Percentiles rank a stretch among this genome's conserved stretches.
Evolutionary conservation across 2,888 invertebrate genomes (phyloP).

Genomic region (Drosophila borealis): DNA sequence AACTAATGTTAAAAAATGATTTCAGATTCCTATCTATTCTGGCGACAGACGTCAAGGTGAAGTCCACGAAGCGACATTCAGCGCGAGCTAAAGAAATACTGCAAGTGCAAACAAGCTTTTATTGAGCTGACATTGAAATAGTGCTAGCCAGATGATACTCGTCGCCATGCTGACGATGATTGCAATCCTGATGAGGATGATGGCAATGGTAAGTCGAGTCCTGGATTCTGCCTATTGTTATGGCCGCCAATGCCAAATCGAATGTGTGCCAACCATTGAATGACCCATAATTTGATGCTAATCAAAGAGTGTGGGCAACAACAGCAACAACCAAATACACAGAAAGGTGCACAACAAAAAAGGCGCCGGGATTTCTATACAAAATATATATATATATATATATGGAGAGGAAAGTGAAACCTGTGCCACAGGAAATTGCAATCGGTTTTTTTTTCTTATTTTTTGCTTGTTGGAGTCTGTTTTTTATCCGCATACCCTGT

Average conservation of each 20-base stretch:
- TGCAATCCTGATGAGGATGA: slow-evolving; percentile 3
- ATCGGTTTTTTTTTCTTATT: slow-evolving; percentile 25
- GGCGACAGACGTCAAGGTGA: slow-evolving; percentile 14
- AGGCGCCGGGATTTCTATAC: background rate
- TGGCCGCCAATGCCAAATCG: slow-evolving; percentile 25
- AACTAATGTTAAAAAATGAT: slow-evolving; percentile 60
- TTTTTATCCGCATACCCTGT: slow-evolving; percentile 18
- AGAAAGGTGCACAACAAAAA: too few species aligned
- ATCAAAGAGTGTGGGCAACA: slow-evolving; percentile 35
- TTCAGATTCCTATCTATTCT: slow-evolving; percentile 60
- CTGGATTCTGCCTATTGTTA: background rate
- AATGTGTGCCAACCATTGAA: slow-evolving; percentile 32
- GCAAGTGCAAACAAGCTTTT: slow-evolving; percentile 47
- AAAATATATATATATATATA: slow-evolving; percentile 1
- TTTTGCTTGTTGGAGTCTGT: slow-evolving; percentile 9
- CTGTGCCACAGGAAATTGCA: slow-evolving; percentile 62
- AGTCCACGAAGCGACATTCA: background rate
- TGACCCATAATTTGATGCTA: slow-evolving; percentile 54
- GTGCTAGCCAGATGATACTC: slow-evolving; percentile 15
- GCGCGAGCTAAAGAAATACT: slow-evolving; percentile 24
- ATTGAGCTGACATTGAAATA: slow-evolving; percentile 65
- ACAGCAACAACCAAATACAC: too few species aligned
- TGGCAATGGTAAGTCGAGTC: slow-evolving; percentile 1
- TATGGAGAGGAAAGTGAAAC: slow-evolving; percentile 34
- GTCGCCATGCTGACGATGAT: slow-evolving; percentile 3